Evolutionary conservation across 2,888 invertebrate genomes (phyloP).

Genomic region (Lasioglossum marginatum): DNA sequence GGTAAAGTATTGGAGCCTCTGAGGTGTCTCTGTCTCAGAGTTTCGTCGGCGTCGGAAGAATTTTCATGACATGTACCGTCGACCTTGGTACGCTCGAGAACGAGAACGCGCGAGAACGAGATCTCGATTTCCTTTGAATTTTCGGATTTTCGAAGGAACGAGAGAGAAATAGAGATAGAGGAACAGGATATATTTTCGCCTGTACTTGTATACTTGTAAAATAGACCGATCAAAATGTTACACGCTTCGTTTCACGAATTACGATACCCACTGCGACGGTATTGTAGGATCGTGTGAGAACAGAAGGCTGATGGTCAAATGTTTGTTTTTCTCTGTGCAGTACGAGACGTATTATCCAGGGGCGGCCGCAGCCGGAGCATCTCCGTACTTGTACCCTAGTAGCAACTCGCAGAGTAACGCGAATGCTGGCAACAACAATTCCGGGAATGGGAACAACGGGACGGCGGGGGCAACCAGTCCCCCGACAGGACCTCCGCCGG

Average conservation of each 20-base stretch:
- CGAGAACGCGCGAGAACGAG: constrained; percentile 7
- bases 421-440: constrained; percentile 72
- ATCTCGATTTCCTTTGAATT: constrained; percentile 2
- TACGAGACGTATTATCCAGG: constrained; percentile 83
- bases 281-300: not conserved
- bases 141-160: no score
- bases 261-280: not conserved
- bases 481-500: constrained; percentile 71
- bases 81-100: constrained; percentile 32
- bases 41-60: not conserved
- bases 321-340: constrained; percentile 71
- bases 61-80: constrained; percentile 43
- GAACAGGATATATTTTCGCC: not conserved
- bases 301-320: not conserved
- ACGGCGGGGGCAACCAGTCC: constrained; percentile 78
- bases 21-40: not conserved
- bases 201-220: not conserved
- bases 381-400: constrained; percentile 84
- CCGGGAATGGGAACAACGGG: constrained; percentile 72
- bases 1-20: constrained; percentile 37
- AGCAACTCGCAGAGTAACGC: constrained; percentile 81
- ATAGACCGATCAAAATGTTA: constrained; percentile 9
- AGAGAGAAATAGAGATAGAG: not conserved
- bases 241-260: not conserved
- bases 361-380: constrained; percentile 81